phyloP scores from a whole-genome alignment of 2,888 invertebrate species.

The Hesperia comma region DNA sequence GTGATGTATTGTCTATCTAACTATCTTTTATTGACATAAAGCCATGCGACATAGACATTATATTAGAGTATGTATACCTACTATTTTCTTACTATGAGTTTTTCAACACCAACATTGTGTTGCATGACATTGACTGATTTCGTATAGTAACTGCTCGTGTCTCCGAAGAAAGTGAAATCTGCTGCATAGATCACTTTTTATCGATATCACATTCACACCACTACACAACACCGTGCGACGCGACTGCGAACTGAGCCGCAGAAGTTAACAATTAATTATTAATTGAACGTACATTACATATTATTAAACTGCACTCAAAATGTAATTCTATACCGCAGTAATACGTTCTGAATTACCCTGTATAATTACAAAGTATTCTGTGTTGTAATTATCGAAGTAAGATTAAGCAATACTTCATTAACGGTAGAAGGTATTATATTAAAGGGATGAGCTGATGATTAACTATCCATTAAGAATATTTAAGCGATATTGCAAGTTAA shows the following conservation, averaged over 20 bases:
- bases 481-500: constrained; percentile 13
- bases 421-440: constrained; percentile 22
- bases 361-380: constrained; percentile 1
- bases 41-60: too few species aligned
- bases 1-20: too few species aligned
- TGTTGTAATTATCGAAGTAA: constrained; percentile 27
- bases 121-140: not conserved
- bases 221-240: not conserved
- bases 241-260: constrained; percentile 7
- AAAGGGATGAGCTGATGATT: constrained; percentile 34
- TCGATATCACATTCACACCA: constrained; percentile 13
- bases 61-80: too few species aligned
- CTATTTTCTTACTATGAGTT: too few species aligned
- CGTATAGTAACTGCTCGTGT: too few species aligned
- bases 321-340: constrained; percentile 5
- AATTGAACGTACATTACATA: constrained; percentile 18
- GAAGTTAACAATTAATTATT: constrained; percentile 30
- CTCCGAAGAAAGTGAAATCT: constrained; percentile 1
- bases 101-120: too few species aligned
- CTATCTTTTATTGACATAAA: too few species aligned
- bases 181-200: constrained; percentile 9
- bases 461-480: constrained; percentile 31
- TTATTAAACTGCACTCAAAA: constrained; percentile 13
- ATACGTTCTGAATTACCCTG: constrained; percentile 8
- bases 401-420: constrained; percentile 34